These are phyloP conservation scores for Meriones unguiculatus DNA, from an alignment of 2,113 vertebrate species.

Conservation along the genomic window DNA sequence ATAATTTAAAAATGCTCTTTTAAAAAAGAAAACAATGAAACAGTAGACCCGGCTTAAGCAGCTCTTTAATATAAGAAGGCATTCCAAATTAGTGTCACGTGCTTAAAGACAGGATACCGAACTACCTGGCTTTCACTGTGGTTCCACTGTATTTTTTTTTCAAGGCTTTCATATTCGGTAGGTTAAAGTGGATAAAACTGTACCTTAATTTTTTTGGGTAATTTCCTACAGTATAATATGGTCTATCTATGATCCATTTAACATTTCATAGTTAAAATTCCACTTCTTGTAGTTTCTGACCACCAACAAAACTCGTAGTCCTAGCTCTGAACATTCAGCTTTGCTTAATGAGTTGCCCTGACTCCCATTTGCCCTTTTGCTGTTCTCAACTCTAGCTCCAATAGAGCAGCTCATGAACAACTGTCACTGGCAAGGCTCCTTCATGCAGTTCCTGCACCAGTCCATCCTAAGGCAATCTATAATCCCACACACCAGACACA, in stretches of 20 bases:
- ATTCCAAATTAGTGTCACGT: not conserved
- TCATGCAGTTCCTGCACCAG: not conserved
- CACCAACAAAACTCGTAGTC: not conserved
- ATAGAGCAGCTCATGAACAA: not conserved
- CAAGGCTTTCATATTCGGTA: not conserved
- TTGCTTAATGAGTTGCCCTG: not conserved
- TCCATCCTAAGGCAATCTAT: not conserved
- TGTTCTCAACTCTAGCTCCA: not conserved
- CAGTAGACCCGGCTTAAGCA: not conserved
- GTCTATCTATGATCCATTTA: not conserved
- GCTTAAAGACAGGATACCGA: not conserved
- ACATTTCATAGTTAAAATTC: not conserved
- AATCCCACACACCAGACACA: not conserved
- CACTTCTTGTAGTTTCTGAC: not conserved
- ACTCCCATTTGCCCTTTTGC: not conserved
- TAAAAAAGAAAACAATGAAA: not conserved
- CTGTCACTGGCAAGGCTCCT: not conserved
- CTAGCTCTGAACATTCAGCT: not conserved
- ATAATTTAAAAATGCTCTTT: not conserved
- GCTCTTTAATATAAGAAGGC: not conserved
- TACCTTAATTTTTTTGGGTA: not conserved
- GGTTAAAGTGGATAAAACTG: not conserved
- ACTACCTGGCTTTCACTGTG: not conserved
- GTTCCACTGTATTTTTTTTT: not conserved
- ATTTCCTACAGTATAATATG: not conserved